A percentile compares a stretch with the other conserved stretches of the same genome.
These are phyloP conservation scores for Busseola fusca DNA, from an alignment of 2,888 invertebrate genomes.

Conservation along the genomic window DNA sequence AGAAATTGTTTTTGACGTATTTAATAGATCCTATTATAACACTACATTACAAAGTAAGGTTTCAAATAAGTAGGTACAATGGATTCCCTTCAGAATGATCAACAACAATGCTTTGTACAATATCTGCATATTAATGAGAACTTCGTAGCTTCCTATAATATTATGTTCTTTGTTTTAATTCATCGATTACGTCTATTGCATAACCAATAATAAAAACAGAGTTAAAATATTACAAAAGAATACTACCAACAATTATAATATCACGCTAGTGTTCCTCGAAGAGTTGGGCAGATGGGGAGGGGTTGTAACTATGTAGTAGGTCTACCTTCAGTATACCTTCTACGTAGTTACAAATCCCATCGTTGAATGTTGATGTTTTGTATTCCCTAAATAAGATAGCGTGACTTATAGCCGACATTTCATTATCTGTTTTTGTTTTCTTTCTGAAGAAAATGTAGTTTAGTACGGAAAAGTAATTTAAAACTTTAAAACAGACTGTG, in stretches of 20 bases:
- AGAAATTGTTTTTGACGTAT: not conserved
- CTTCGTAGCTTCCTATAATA: slow-evolving; percentile 22
- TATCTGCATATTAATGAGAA: slow-evolving; percentile 50
- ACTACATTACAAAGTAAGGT: slow-evolving; percentile 9
- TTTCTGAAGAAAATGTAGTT: slow-evolving; percentile 27
- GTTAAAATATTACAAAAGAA: slow-evolving; percentile 4
- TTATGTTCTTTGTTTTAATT: slow-evolving; percentile 36
- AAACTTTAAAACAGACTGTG: slow-evolving; percentile 55
- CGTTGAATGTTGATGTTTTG: slow-evolving; percentile 5
- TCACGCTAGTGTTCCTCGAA: not conserved
- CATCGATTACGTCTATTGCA: slow-evolving; percentile 26
- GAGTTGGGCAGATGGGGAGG: not conserved
- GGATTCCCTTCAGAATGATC: slow-evolving; percentile 36
- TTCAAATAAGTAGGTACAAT: slow-evolving; percentile 14
- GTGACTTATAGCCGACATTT: slow-evolving; percentile 20
- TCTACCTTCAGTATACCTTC: not conserved
- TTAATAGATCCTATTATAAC: not conserved
- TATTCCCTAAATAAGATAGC: slow-evolving; percentile 13
- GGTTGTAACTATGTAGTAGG: not conserved
- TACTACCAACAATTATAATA: not conserved
- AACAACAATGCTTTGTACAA: slow-evolving; percentile 37
- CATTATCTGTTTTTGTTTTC: slow-evolving; percentile 18
- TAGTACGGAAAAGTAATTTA: slow-evolving; percentile 41
- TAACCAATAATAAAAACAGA: slow-evolving; percentile 21
- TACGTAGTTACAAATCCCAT: slow-evolving; percentile 13